Percentiles rank a stretch among this genome's conserved stretches.
Conservation (phyloP, 2,113 vertebrate genomes). For the Bambusicola thoracicus region DNA sequence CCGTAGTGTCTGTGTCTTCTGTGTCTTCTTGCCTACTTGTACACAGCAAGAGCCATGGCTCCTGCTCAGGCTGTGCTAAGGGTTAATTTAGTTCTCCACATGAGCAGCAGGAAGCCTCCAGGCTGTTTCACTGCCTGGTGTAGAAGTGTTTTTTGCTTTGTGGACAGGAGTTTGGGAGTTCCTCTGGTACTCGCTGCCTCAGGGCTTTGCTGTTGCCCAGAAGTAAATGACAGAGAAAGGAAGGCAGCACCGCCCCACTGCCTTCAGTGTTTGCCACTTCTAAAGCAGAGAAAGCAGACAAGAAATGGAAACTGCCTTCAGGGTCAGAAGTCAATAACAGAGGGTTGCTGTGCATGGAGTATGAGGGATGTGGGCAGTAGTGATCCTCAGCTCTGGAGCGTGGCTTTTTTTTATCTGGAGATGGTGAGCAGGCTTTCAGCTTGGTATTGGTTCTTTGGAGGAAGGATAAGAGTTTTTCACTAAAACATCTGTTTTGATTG, state of each 20-base stretch:
- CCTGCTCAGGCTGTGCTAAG: not conserved
- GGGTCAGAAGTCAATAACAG: conserved; percentile 15
- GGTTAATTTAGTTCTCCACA: not conserved
- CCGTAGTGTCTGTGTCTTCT: not conserved
- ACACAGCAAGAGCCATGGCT: not conserved
- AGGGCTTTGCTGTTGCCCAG: not conserved
- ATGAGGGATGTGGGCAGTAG: not conserved
- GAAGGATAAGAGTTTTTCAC: not conserved
- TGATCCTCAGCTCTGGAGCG: not conserved
- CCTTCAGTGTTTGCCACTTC: not conserved
- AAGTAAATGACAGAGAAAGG: not conserved
- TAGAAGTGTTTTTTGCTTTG: not conserved
- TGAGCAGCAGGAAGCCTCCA: not conserved
- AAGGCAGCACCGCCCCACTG: not conserved
- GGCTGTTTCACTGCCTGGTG: not conserved
- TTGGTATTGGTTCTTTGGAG: not conserved
- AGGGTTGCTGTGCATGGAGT: not conserved
- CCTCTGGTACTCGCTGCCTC: not conserved
- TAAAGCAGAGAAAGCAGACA: conserved; percentile 1
- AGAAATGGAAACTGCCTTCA: conserved; percentile 44
- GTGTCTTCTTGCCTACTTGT: not conserved
- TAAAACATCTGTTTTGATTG: not conserved
- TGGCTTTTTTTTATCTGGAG: not conserved
- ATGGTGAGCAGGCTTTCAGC: not conserved
- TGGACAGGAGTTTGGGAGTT: not conserved